Evolutionary conservation across 2,113 vertebrate species (phyloP).

Genomic region (Colius striatus): DNA sequence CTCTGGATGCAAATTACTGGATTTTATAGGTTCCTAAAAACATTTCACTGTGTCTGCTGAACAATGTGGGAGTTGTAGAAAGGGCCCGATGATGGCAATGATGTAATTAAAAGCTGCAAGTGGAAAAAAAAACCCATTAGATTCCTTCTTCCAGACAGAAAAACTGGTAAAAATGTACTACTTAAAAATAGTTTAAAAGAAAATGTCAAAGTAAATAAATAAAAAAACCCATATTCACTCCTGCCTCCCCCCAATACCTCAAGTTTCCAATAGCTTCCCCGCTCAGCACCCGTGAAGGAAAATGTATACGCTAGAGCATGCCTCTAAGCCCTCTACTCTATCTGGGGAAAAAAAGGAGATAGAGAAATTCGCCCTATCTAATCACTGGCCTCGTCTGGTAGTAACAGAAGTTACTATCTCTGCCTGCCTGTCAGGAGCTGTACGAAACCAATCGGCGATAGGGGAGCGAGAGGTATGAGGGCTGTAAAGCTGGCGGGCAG

Average conservation of each 20-base stretch:
- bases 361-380: constrained; percentile 51
- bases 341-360: background rate
- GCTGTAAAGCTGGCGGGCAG: background rate
- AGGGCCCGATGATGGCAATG: background rate
- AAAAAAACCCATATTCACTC: background rate
- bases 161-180: constrained; percentile 26
- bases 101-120: constrained; percentile 54
- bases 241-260: background rate
- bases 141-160: constrained; percentile 52
- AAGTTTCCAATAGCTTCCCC: constrained; percentile 30
- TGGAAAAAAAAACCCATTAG: background rate
- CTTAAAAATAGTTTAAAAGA: constrained; percentile 41
- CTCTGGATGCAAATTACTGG: constrained; percentile 41
- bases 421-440: constrained; percentile 38
- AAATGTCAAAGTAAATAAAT: constrained; percentile 55
- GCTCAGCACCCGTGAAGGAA: constrained; percentile 32
- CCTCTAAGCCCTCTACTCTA: constrained; percentile 32
- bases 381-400: constrained; percentile 32
- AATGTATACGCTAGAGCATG: background rate
- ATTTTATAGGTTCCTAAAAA: constrained; percentile 57
- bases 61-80: constrained; percentile 51
- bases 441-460: background rate
- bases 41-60: constrained; percentile 31
- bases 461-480: rapidly evolving
- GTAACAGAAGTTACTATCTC: constrained; percentile 59